phyloP scores from a whole-genome alignment of 2,888 invertebrate species.

The Eupithecia vulgata region DNA sequence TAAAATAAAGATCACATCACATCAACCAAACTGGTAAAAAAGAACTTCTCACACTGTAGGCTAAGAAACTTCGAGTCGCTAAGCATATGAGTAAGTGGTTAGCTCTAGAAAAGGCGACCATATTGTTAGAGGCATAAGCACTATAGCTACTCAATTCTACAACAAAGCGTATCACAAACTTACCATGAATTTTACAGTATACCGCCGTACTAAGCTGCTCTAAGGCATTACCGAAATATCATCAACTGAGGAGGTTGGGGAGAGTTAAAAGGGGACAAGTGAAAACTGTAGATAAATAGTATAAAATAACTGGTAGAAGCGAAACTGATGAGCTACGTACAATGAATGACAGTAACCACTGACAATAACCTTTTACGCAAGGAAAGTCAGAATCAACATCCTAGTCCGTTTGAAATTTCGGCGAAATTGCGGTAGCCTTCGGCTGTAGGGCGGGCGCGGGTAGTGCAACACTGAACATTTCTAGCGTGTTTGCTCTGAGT shows the following conservation, averaged over 20 bases:
- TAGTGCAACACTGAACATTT: neutral
- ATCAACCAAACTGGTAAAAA: neutral
- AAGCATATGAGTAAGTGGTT: neutral
- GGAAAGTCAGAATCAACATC: neutral
- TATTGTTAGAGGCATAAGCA: neutral
- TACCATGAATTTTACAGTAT: slow-evolving; percentile 65
- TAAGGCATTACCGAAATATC: slow-evolving; percentile 72
- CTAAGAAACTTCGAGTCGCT: neutral
- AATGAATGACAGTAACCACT: too few relatives aligned
- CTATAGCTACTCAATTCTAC: slow-evolving; percentile 24
- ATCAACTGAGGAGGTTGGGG: slow-evolving; percentile 65
- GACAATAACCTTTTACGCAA: too few relatives aligned
- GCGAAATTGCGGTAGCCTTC: neutral
- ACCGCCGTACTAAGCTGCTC: slow-evolving; percentile 46
- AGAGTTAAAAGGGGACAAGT: slow-evolving; percentile 73
- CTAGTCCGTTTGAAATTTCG: neutral
- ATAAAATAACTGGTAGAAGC: slow-evolving; percentile 50
- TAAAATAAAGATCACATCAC: neutral
- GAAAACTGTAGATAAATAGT: slow-evolving; percentile 57
- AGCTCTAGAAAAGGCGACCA: neutral
- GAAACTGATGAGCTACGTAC: slow-evolving; percentile 56
- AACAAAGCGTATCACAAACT: slow-evolving; percentile 65
- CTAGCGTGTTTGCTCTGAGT: neutral
- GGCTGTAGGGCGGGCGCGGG: neutral
- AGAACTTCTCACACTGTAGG: neutral